Evolutionary conservation across 2,797 vertebrate species (phyloP), one percentile per base, ranked within the genome.

Genomic region (Sebastes taczanowskii): DNA sequence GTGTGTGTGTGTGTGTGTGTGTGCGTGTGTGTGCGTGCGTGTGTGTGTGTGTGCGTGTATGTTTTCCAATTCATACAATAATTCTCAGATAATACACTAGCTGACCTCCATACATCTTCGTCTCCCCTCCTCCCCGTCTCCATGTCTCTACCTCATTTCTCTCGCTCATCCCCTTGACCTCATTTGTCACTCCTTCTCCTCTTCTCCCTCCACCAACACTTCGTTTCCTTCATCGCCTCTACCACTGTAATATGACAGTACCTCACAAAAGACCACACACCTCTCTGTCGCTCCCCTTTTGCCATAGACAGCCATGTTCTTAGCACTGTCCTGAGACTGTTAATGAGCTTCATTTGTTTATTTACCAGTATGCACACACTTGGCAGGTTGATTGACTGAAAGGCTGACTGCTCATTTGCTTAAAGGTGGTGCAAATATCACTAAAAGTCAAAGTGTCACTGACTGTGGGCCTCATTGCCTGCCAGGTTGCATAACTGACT

Each of bases 61-160:
- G 38, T 63, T 82, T 78, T 81, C 52, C 80, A 74, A 74, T 83
- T 86, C 80, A 61, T 76, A 69, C 23, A 82, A 75, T 77, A 79
- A 90, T 74, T 29, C 70, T 82, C 38, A 67, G 42, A 78, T 65
- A 74, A 77, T 62, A 77, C 53, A 82, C 35, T 76, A 13, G 11
- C 84, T 92, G 87, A 89, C 84, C 86, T 87, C 71, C 27, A 77
- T 65, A 74, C 64, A 76, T 42, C 27, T 71, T 46, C 46, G 25
- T 70, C 30, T 76, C 32, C 16, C 63, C 34, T 25, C 23, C n/a
- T 78, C 67, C 52, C 30, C 62, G 23, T 55, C 20, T 38, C 61
- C 30, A 29, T 23, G 59, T 53, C 38, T 80, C 49, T 62, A 32
- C 38, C 53, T 80, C 63, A 61, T 72, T 72, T 59, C 20, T 30